A percentile compares a stretch with the other conserved stretches of the same genome.
These are phyloP conservation scores for Eclectus roratus DNA, from an alignment of 2,113 vertebrate genomes.

Conservation along the genomic window DNA sequence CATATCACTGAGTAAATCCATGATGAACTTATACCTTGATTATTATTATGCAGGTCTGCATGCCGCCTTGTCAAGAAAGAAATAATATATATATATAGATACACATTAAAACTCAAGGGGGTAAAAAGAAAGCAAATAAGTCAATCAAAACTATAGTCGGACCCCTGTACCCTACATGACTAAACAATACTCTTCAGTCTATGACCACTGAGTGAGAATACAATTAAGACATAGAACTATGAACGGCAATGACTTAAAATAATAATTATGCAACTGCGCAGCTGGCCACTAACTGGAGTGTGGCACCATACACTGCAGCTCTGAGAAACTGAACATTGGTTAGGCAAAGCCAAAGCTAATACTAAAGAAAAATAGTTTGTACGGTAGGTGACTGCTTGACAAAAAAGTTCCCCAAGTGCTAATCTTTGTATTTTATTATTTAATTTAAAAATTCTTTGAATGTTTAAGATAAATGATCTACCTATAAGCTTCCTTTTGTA, in stretches of 20 bases:
- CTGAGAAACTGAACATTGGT: not conserved
- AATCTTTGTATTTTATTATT: constrained; percentile 29
- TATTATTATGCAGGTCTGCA: not conserved
- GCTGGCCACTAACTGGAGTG: not conserved
- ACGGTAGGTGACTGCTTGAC: not conserved
- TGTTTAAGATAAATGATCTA: not conserved
- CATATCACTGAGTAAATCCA: not conserved
- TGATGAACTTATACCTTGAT: not conserved
- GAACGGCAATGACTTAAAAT: not conserved
- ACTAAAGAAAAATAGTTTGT: not conserved
- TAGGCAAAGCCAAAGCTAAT: not conserved
- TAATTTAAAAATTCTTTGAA: constrained; percentile 8
- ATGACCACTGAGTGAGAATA: not conserved
- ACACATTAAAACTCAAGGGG: not conserved
- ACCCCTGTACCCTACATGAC: not conserved
- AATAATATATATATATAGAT: not conserved
- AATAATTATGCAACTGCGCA: constrained; percentile 1
- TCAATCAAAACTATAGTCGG: not conserved
- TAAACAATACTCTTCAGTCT: not conserved
- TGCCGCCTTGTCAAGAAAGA: not conserved
- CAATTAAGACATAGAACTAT: not conserved
- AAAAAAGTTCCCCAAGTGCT: not conserved
- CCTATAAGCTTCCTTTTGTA: not conserved
- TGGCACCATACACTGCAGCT: not conserved
- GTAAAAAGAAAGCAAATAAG: not conserved